Conservation (phyloP, 2,113 vertebrate species). For the Engraulis encrasicolus region DNA sequence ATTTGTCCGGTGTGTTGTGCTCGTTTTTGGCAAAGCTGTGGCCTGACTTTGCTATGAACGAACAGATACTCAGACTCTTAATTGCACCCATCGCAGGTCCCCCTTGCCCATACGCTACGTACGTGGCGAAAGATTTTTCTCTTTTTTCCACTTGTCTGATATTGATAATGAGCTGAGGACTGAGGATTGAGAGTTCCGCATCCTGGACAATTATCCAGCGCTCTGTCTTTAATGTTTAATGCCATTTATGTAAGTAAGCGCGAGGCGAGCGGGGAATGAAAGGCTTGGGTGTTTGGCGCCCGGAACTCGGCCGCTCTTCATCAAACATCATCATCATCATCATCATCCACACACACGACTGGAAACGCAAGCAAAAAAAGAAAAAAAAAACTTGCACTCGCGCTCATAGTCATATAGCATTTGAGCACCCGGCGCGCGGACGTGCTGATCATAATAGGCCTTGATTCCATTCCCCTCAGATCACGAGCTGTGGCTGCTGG, state of each 20-base stretch:
- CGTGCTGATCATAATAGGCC: background rate
- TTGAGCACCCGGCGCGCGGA: background rate
- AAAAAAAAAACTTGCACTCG: too few species aligned
- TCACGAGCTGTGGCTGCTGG: conserved; percentile 36
- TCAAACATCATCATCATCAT: background rate
- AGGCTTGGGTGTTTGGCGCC: background rate
- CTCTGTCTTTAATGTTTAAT: conserved; percentile 44
- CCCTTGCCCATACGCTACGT: conserved; percentile 38
- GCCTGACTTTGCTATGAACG: conserved; percentile 32
- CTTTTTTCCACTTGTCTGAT: conserved; percentile 47
- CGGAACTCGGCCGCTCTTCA: background rate
- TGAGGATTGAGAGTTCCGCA: conserved; percentile 25
- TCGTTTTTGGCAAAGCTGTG: conserved; percentile 32
- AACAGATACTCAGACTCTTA: conserved; percentile 46
- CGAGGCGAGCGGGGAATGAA: conserved; percentile 27
- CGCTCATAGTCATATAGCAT: background rate
- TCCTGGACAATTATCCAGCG: conserved; percentile 4
- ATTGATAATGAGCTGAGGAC: conserved; percentile 34
- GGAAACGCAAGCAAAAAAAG: background rate
- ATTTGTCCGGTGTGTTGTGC: background rate
- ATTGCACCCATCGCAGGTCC: conserved; percentile 44
- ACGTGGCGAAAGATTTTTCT: conserved; percentile 45
- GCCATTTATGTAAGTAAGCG: conserved; percentile 51
- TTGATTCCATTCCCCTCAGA: background rate
- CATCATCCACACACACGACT: background rate